Conservation (phyloP, 2,888 invertebrate genomes). For the Agelastica alni region DNA sequence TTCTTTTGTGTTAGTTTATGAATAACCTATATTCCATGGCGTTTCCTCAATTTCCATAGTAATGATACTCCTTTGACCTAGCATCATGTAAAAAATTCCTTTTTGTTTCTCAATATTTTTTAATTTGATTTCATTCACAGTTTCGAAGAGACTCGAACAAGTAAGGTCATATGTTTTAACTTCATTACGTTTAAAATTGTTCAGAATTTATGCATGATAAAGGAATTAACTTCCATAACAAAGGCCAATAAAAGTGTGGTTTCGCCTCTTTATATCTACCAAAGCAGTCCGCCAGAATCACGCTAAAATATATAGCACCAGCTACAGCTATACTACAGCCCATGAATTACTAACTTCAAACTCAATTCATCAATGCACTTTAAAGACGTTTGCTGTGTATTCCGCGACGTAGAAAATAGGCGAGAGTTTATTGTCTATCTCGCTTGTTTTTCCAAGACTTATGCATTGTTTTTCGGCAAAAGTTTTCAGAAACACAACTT, state of each 20-base stretch:
- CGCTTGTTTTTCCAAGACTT: neutral
- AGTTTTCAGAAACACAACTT: too few relatives aligned
- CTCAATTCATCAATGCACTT: constrained; percentile 40
- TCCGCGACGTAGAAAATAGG: too few relatives aligned
- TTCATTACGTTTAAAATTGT: constrained; percentile 46
- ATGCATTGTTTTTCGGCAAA: too few relatives aligned
- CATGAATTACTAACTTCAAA: constrained; percentile 35
- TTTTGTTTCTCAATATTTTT: too few relatives aligned
- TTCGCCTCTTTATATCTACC: constrained; percentile 34
- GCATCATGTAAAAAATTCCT: too few relatives aligned
- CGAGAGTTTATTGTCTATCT: neutral
- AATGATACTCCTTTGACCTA: too few relatives aligned
- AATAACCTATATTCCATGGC: too few relatives aligned
- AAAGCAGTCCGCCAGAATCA: constrained; percentile 37
- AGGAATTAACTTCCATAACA: constrained; percentile 48
- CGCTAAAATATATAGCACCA: constrained; percentile 27
- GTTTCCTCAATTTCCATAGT: too few relatives aligned
- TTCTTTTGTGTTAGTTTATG: too few relatives aligned
- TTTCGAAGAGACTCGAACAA: constrained; percentile 20
- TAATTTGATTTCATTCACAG: constrained; percentile 3
- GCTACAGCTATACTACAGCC: constrained; percentile 22
- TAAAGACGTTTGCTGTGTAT: constrained; percentile 28
- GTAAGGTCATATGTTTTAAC: constrained; percentile 35
- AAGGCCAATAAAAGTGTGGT: constrained; percentile 48
- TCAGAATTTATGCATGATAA: constrained; percentile 46